These are phyloP conservation scores for Margarornis squamiger DNA, from an alignment of 2,797 vertebrate species.

Conservation along the genomic window DNA sequence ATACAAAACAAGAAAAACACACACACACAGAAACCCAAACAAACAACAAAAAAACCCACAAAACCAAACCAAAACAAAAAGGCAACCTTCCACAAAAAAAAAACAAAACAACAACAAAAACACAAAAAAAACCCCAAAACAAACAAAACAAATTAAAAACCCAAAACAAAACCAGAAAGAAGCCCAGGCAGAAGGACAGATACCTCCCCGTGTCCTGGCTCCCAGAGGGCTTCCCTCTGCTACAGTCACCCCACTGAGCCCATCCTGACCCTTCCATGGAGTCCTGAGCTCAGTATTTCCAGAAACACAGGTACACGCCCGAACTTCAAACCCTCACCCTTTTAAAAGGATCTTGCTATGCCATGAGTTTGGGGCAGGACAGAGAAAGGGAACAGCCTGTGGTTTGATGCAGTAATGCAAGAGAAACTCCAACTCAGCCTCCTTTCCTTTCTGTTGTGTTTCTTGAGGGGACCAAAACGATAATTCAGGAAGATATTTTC, in stretches of 20 bases:
- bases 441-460: background rate
- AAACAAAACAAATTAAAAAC: background rate
- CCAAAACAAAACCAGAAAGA: background rate
- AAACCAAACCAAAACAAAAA: too few relatives aligned
- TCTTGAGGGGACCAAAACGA: background rate
- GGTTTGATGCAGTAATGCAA: background rate
- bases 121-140: too few relatives aligned
- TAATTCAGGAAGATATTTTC: background rate
- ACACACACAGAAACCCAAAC: too few relatives aligned
- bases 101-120: background rate
- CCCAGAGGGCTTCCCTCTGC: background rate
- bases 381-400: background rate
- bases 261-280: background rate
- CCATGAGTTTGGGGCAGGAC: background rate
- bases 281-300: background rate
- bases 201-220: background rate
- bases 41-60: too few relatives aligned
- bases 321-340: background rate
- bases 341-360: background rate
- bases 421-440: background rate
- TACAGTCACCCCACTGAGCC: background rate
- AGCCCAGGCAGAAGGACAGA: background rate
- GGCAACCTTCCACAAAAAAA: too few relatives aligned
- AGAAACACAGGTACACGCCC: background rate
- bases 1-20: too few relatives aligned